Percentiles rank a stretch among this genome's conserved stretches.
Evolutionary conservation across 2,888 invertebrate genomes (phyloP).

Genomic region (Parascotia fuliginaria): DNA sequence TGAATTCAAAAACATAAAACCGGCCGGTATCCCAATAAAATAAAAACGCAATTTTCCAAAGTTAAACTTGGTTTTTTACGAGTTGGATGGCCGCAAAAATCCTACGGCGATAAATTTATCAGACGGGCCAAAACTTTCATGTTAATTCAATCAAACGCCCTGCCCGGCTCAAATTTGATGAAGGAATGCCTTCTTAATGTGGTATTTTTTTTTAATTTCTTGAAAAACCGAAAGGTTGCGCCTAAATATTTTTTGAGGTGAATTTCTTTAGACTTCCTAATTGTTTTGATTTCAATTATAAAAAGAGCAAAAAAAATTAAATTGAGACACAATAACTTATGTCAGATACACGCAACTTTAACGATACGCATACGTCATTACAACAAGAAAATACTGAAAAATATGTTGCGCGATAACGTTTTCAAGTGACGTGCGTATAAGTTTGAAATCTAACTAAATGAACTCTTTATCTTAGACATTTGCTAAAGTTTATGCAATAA

Average conservation of each 20-base stretch:
- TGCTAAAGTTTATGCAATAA: too few relatives aligned
- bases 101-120: slow-evolving; percentile 76
- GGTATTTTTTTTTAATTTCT: slow-evolving; percentile 55
- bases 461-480: too few relatives aligned
- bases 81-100: slow-evolving; percentile 63
- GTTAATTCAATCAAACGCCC: slow-evolving; percentile 80
- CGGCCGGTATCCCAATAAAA: slow-evolving; percentile 58
- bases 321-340: too few relatives aligned
- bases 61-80: slow-evolving; percentile 67
- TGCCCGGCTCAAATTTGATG: slow-evolving; percentile 75
- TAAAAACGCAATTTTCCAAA: slow-evolving; percentile 69
- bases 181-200: slow-evolving; percentile 61
- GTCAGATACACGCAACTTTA: too few relatives aligned
- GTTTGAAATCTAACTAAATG: too few relatives aligned
- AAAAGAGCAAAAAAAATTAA: neutral
- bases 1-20: slow-evolving; percentile 60
- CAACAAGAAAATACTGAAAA: too few relatives aligned
- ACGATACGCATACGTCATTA: too few relatives aligned
- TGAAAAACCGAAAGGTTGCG: slow-evolving; percentile 31
- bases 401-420: too few relatives aligned
- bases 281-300: slow-evolving; percentile 10
- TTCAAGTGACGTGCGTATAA: too few relatives aligned
- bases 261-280: slow-evolving; percentile 6
- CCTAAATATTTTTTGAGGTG: slow-evolving; percentile 27
- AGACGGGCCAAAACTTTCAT: slow-evolving; percentile 71